Percentiles rank a stretch among this genome's conserved stretches.
phyloP scores from a whole-genome alignment of 2,797 vertebrate species.

The Rhabdomys pumilio region DNA sequence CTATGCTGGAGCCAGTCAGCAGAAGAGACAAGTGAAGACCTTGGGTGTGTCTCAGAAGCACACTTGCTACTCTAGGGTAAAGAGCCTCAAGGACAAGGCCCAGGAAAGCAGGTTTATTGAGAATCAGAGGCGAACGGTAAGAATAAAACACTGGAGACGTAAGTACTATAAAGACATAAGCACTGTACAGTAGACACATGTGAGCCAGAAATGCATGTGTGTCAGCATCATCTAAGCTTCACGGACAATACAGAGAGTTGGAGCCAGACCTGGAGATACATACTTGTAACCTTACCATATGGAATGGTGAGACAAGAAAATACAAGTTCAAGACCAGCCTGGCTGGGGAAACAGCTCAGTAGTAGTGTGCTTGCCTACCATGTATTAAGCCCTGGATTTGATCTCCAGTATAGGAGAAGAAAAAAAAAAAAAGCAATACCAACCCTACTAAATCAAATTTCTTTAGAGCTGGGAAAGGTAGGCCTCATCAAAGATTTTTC shows the following conservation, averaged over 20 bases:
- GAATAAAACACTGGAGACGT: neutral
- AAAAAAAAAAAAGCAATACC: neutral
- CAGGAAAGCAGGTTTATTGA: neutral
- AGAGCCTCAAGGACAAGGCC: slow-evolving; percentile 17
- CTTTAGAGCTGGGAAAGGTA: neutral
- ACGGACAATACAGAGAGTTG: neutral
- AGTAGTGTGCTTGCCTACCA: neutral
- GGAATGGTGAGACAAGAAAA: neutral
- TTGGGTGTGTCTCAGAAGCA: neutral
- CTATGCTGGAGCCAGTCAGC: neutral
- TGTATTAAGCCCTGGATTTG: neutral
- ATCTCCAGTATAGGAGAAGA: neutral
- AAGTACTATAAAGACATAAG: neutral
- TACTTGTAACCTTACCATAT: neutral
- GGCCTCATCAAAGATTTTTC: neutral
- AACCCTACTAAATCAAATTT: neutral
- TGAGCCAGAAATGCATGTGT: neutral
- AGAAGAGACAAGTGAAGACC: neutral
- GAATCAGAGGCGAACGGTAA: slow-evolving; percentile 25
- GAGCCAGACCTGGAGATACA: neutral
- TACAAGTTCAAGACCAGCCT: neutral
- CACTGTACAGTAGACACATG: neutral
- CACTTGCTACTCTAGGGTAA: neutral
- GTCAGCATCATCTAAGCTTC: neutral
- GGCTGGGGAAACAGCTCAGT: neutral